Evolutionary conservation across 2,113 vertebrate species (phyloP).

Genomic region (Lathamus discolor): DNA sequence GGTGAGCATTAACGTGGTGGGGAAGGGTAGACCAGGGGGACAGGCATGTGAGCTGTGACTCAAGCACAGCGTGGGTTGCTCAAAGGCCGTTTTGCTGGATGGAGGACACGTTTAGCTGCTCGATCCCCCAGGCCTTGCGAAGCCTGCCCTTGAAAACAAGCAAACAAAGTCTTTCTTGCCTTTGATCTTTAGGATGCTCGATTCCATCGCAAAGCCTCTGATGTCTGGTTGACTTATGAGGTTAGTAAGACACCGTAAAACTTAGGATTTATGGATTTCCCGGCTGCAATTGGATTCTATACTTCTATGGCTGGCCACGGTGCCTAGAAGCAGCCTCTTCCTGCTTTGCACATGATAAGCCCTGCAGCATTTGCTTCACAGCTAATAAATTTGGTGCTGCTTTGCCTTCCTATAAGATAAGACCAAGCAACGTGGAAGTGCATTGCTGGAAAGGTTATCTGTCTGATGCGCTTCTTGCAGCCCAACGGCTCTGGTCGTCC

Average conservation of each 20-base stretch:
- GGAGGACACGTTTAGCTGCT: not conserved
- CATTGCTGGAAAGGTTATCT: not conserved
- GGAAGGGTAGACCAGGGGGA: not conserved
- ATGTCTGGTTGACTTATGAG: not conserved
- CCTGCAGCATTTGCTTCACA: not conserved
- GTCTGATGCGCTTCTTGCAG: not conserved
- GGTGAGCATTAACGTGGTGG: not conserved
- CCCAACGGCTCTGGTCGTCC: not conserved
- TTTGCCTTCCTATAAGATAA: not conserved
- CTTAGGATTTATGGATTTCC: not conserved
- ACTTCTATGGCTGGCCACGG: not conserved
- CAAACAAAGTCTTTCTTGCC: not conserved
- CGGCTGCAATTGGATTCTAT: not conserved
- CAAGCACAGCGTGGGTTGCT: not conserved
- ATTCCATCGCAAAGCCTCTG: not conserved
- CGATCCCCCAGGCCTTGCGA: accelerated
- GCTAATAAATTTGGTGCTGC: not conserved
- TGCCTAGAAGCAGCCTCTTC: not conserved
- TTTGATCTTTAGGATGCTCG: not conserved
- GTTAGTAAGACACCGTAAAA: not conserved
- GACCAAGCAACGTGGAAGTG: not conserved
- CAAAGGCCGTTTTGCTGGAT: not conserved
- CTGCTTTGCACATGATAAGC: not conserved
- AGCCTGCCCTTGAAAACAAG: not conserved
- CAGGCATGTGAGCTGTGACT: not conserved